A percentile compares a stretch with the other conserved stretches of the same genome.
Evolutionary conservation across 1,140 invertebrate species (phyloP).

Genomic region (Aphaenogaster rudis): DNA sequence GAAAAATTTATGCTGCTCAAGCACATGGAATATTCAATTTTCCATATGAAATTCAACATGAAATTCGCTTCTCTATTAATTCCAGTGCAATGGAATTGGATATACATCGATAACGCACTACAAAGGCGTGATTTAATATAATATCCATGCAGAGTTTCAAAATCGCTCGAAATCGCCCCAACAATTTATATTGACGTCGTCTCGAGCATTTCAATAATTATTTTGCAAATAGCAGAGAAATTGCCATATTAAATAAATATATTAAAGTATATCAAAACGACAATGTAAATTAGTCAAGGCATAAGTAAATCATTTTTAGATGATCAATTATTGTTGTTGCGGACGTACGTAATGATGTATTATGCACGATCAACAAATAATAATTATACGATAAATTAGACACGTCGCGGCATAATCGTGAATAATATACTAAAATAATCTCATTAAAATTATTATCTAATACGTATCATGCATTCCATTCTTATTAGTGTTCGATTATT

Average conservation of each 20-base stretch:
- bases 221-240: background rate
- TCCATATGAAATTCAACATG: constrained; percentile 6
- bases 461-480: background rate
- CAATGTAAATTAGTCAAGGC: background rate
- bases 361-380: background rate
- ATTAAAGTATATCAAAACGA: background rate
- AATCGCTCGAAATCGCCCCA: constrained; percentile 12
- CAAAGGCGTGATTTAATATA: constrained; percentile 38
- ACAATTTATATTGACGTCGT: constrained; percentile 17
- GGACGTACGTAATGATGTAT: background rate
- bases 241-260: background rate
- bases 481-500: background rate
- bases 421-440: background rate
- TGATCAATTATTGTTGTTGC: constrained; percentile 12
- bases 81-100: constrained; percentile 35
- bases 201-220: background rate
- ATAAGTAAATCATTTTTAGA: background rate
- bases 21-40: background rate
- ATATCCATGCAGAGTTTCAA: constrained; percentile 6
- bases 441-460: constrained; percentile 1
- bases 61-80: constrained; percentile 35
- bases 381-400: background rate
- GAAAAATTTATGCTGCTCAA: constrained; percentile 29
- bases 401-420: background rate
- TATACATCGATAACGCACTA: constrained; percentile 20